Conservation (phyloP, 2,797 vertebrate species). For the Ispidina picta region DNA sequence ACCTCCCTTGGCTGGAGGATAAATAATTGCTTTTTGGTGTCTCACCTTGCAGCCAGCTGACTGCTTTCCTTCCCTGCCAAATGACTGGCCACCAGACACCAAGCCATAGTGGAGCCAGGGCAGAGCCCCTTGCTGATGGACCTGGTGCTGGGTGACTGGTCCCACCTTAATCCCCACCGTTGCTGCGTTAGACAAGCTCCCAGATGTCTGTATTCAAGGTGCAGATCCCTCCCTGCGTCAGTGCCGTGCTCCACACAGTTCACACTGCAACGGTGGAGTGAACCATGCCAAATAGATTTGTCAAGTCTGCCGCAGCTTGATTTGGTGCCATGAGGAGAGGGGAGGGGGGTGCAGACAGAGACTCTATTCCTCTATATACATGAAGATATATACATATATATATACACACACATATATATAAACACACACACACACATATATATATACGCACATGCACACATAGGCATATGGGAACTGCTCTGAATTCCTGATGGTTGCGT, state of each 20-base stretch:
- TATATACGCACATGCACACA: not conserved
- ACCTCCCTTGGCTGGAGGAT: not conserved
- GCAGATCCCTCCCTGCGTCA: slow-evolving; percentile 10
- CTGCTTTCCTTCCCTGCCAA: not conserved
- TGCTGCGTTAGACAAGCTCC: not conserved
- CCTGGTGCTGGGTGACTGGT: not conserved
- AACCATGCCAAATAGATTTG: slow-evolving; percentile 79
- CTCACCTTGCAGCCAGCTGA: fast-evolving
- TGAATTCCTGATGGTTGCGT: slow-evolving; percentile 49
- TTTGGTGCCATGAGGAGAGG: slow-evolving; percentile 68
- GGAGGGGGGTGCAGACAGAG: slow-evolving; percentile 37
- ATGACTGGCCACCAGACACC: not conserved
- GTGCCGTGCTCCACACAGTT: not conserved
- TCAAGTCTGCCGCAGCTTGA: slow-evolving; percentile 81
- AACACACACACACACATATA: not conserved
- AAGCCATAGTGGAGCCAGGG: not conserved
- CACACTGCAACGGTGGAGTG: slow-evolving; percentile 47
- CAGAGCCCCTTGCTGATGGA: not conserved
- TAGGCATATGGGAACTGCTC: not conserved
- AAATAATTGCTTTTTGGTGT: slow-evolving; percentile 21
- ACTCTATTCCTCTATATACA: not conserved
- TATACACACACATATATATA: not conserved
- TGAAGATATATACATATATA: not conserved
- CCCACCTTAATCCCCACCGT: not conserved
- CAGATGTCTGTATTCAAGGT: slow-evolving; percentile 40